Percentiles rank a stretch among this genome's conserved stretches.
Evolutionary conservation across 1,140 invertebrate species (phyloP).

Genomic region (Leptonema lineaticorne): DNA sequence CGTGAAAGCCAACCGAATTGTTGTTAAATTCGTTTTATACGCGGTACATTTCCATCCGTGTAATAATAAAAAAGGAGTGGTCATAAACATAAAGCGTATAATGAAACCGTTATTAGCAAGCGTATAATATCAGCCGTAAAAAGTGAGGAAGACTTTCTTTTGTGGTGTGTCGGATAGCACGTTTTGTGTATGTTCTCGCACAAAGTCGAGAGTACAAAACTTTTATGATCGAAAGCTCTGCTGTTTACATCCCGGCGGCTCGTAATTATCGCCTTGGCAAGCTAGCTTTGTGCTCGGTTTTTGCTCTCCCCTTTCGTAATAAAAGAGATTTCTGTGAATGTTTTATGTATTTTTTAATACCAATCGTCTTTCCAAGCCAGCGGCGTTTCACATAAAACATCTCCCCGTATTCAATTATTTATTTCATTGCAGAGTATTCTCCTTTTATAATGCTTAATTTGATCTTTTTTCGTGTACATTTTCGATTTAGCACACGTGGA

Average conservation of each 20-base stretch:
- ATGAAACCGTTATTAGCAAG: constrained; percentile 14
- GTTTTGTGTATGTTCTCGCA: neutral
- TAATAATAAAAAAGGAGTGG: neutral
- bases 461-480: no score
- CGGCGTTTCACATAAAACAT: neutral
- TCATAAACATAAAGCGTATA: constrained; percentile 7
- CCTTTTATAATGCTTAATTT: no score
- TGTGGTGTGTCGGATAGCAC: neutral
- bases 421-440: no score
- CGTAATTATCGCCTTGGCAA: constrained; percentile 16
- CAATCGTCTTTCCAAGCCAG: neutral
- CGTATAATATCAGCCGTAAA: constrained; percentile 14
- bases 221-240: constrained; percentile 23
- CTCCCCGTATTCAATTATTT: no score
- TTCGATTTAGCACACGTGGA: no score
- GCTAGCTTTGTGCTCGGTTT: neutral
- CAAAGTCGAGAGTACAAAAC: neutral
- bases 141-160: neutral
- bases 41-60: neutral
- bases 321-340: constrained; percentile 4
- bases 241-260: constrained; percentile 6
- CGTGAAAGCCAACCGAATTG: no score
- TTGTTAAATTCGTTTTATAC: neutral
- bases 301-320: neutral
- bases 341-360: constrained; percentile 2